Conservation (phyloP, 1,140 invertebrate species). For the Armadillidium nasatum region DNA sequence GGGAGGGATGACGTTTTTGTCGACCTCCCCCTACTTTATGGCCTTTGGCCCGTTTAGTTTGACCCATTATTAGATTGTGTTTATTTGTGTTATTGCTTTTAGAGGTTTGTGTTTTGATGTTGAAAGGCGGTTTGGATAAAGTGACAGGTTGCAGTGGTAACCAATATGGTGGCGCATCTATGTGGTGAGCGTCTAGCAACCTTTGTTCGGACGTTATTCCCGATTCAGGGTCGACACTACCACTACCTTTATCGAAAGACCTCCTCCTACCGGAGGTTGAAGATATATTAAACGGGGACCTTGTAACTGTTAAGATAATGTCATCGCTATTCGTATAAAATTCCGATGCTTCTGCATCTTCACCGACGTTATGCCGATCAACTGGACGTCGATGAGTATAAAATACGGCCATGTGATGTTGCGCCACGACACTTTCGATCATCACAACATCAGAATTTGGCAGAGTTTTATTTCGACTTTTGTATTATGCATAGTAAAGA, state of each 20-base stretch:
- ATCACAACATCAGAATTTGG: too few relatives aligned
- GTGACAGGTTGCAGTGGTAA: not conserved
- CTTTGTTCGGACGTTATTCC: not conserved
- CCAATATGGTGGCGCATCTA: not conserved
- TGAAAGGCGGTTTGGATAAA: not conserved
- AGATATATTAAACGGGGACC: conserved; percentile 18
- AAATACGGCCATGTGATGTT: not conserved
- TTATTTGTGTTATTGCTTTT: not conserved
- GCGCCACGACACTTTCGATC: not conserved
- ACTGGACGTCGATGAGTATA: not conserved
- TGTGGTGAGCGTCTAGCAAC: not conserved
- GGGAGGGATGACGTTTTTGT: not conserved
- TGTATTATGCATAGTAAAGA: too few relatives aligned
- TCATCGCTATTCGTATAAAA: conserved; percentile 26
- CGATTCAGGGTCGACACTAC: not conserved
- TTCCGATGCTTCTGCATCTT: not conserved
- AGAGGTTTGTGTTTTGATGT: not conserved
- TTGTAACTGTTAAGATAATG: conserved; percentile 22
- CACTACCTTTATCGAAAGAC: not conserved
- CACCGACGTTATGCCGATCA: not conserved
- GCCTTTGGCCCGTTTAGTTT: not conserved
- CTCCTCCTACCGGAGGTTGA: not conserved
- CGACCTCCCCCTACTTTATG: not conserved
- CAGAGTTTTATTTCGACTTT: too few relatives aligned
- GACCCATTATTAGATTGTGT: not conserved